Percentiles rank a stretch among this genome's conserved stretches.
These are phyloP conservation scores for Carapus acus DNA, from an alignment of 2,797 vertebrate species.

Conservation along the genomic window DNA sequence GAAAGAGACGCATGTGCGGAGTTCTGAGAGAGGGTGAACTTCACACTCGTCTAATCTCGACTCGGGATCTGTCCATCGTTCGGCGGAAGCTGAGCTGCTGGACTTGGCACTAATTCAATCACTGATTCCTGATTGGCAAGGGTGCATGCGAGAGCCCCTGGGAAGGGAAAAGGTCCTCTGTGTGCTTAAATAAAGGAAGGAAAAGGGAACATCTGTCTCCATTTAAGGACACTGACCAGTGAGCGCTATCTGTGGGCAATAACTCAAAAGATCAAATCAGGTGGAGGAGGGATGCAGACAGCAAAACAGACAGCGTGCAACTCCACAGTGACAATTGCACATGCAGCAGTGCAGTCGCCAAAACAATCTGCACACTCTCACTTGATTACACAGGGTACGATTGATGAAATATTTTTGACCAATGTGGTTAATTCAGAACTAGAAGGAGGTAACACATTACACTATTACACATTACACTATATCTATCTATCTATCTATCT, in stretches of 20 bases:
- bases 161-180: conserved; percentile 50
- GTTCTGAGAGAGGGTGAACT: conserved; percentile 66
- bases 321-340: too few species aligned
- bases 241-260: conserved; percentile 33
- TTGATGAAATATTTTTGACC: too few species aligned
- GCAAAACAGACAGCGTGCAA: too few species aligned
- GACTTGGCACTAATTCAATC: conserved; percentile 71
- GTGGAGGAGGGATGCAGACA: conserved; percentile 3
- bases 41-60: conserved; percentile 67
- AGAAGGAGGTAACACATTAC: too few species aligned
- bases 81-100: conserved; percentile 52
- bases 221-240: conserved; percentile 34
- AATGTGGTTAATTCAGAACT: too few species aligned
- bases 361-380: too few species aligned
- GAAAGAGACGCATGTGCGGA: conserved; percentile 57
- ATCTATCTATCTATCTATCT: too few species aligned
- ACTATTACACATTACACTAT: too few species aligned
- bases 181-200: conserved; percentile 54
- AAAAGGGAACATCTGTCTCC: conserved; percentile 35
- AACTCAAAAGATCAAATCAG: conserved; percentile 35
- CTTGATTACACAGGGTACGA: too few species aligned
- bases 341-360: too few species aligned
- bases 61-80: conserved; percentile 59
- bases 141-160: conserved; percentile 36
- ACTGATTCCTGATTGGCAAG: conserved; percentile 61